These are phyloP conservation scores for Caenorhabditis plicata DNA, from an alignment of 2,888 invertebrate species.

Conservation along the genomic window DNA sequence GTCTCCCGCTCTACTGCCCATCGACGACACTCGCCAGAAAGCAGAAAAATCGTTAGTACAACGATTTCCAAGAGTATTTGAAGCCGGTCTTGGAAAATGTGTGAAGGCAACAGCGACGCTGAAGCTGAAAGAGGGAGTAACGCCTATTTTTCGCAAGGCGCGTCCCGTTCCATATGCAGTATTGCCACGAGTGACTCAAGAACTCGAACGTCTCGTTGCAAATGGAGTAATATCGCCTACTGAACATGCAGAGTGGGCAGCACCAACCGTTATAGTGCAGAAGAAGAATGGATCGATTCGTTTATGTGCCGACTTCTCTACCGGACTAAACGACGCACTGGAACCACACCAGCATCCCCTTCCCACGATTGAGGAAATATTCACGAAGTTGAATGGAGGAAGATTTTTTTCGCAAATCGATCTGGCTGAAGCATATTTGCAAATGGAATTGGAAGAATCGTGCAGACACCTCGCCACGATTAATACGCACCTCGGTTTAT, in stretches of 20 bases:
- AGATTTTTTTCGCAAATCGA: slow-evolving; percentile 39
- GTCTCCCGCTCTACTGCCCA: too few relatives aligned
- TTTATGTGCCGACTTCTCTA: slow-evolving; percentile 47
- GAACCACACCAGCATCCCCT: slow-evolving; percentile 37
- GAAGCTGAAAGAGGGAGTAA: too few relatives aligned
- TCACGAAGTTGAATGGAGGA: slow-evolving; percentile 35
- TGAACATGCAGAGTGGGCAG: slow-evolving; percentile 38
- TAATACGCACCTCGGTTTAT: slow-evolving; percentile 48
- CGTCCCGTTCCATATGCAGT: slow-evolving; percentile 25
- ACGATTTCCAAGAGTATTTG: slow-evolving; percentile 7
- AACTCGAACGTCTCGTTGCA: slow-evolving; percentile 26
- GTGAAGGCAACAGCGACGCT: slow-evolving; percentile 10
- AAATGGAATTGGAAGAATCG: slow-evolving; percentile 34
- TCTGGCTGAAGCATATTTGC: slow-evolving; percentile 47
- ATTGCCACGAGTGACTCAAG: slow-evolving; percentile 1
- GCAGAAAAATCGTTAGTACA: too few relatives aligned
- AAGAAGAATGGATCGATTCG: slow-evolving; percentile 44
- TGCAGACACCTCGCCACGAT: slow-evolving; percentile 28
- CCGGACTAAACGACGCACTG: slow-evolving; percentile 42
- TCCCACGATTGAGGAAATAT: slow-evolving; percentile 39
- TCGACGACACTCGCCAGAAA: too few relatives aligned
- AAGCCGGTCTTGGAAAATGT: slow-evolving; percentile 16
- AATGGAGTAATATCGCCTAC: slow-evolving; percentile 22
- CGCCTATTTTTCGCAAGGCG: slow-evolving; percentile 9
- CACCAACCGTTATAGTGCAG: slow-evolving; percentile 40